Conservation (phyloP, 2,888 invertebrate species). For the Horisme vitalbata region DNA sequence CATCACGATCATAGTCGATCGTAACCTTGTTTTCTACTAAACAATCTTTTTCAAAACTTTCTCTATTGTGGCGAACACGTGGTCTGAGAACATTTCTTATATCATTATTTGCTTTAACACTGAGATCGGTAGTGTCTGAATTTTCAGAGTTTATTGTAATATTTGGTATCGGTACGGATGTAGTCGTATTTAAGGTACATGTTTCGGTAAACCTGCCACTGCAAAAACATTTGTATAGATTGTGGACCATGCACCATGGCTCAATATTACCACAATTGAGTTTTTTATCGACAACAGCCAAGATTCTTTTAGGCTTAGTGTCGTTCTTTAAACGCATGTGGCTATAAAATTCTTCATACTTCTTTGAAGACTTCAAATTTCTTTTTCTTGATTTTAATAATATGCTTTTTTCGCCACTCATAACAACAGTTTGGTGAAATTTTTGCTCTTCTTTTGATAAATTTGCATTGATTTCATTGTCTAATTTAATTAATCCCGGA, state of each 20-base stretch:
- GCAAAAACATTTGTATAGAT: slow-evolving; percentile 86
- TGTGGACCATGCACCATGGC: slow-evolving; percentile 86
- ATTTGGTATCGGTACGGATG: slow-evolving; percentile 2
- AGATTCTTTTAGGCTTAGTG: slow-evolving; percentile 37
- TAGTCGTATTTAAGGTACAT: slow-evolving; percentile 7
- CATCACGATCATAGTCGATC: slow-evolving; percentile 18
- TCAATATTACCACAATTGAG: slow-evolving; percentile 72
- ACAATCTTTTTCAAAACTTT: slow-evolving; percentile 7
- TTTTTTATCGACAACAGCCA: slow-evolving; percentile 50
- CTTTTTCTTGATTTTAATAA: slow-evolving; percentile 83
- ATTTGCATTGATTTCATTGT: slow-evolving; percentile 76
- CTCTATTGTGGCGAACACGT: slow-evolving; percentile 3
- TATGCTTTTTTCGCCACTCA: slow-evolving; percentile 85
- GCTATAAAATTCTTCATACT: slow-evolving; percentile 81
- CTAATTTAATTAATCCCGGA: slow-evolving; percentile 65
- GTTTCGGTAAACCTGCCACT: slow-evolving; percentile 64
- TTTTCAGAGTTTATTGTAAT: slow-evolving; percentile 1
- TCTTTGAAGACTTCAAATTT: slow-evolving; percentile 83
- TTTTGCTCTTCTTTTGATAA: slow-evolving; percentile 87
- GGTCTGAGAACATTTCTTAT: slow-evolving; percentile 7
- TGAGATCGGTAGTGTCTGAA: neutral
- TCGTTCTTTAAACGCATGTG: slow-evolving; percentile 50
- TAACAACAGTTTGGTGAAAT: slow-evolving; percentile 87
- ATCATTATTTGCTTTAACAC: neutral
- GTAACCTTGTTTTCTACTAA: neutral